Evolutionary conservation across 2,113 vertebrate species (phyloP), one percentile per base, ranked within the genome.

Genomic region (Hippocampus barbouri): DNA sequence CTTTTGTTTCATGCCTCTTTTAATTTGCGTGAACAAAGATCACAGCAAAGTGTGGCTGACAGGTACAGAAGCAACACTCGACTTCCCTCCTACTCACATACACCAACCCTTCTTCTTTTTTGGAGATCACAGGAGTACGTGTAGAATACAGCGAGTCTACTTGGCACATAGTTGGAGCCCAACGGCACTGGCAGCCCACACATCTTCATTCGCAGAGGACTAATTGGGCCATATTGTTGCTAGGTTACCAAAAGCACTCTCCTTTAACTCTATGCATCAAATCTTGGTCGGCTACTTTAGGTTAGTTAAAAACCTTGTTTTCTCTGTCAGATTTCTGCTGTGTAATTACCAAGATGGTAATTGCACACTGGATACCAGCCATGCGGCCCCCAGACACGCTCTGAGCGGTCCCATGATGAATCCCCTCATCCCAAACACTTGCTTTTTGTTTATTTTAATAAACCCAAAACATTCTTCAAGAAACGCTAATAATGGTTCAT

Each of bases 211-310:
- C 21, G 41, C n/a, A 27, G 23, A 66, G 41, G 64, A 47, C 40
- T 47, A 66, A 66, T 66, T 66, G 64, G 64, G 23, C n/a, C 64
- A 4, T 16, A 66, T 66, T 66, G 64, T 66, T 66, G 64, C 64
- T 66, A 66, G 64, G 64, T 66, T 66, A 66, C 64, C 41, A 47
- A 66, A 16, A 47, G 23, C 41, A 43, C n/a, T 65, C 63, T 15
- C 41, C 41, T n/a, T 64, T 41, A 38, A 38, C 34, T 18, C n/a
- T 9, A 8, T 47, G 43, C 12, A 45, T 47, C 23, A 18, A 47
- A 66, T 41, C 43, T 47, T 45, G 63, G n/a, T 45, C 8, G 40
- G 23, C 27, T 47, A 16, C 11, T 25, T 41, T 65, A 15, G 21
- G 43, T 27, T 25, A 16, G 12, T 23, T 43, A 12, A 43, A 51